Evolutionary conservation across 2,888 invertebrate genomes (phyloP), one percentile per base, ranked within the genome.

Genomic region (Pollenia griseotomentosa): DNA sequence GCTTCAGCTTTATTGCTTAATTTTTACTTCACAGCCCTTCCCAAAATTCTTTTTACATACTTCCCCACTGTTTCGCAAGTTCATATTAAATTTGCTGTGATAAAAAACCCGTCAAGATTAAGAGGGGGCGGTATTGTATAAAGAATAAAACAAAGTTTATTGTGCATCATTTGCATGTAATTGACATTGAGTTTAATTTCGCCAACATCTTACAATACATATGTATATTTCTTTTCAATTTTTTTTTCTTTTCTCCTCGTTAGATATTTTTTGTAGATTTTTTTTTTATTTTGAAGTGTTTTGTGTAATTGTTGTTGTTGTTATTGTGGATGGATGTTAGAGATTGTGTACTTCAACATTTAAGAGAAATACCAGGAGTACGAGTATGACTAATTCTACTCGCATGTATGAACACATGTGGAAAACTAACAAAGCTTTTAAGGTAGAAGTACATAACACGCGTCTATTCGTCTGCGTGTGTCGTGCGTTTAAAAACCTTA

Each of bases 121-220:
- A 12, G 23, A 33, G 33, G 46, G 12, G 44, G 44, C 14, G 46
- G 9, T 11, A 57, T 16, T 42, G 14, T 6, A 57, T 66, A 23
- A 44, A 63, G 51, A 66, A 73, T 11, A 57, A 40, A 77, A 59
- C 51, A 73, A 73, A 77, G 48, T 80, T 83, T 80, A 80, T 86
- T 77, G 83, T 77, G 65, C 71, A 71, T 80, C 70, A 83, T 83
- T 86, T 86, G 75, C 86, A 81, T 87, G 80, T 83, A 83, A 86
- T 83, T 86, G 83, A 77, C 80, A 83, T 83, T 81, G 73, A 59
- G 70, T 83, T 80, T 77, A 83, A 86, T 83, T 86, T 66, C 19
- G 80, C 66, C 77, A 80, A 61, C 75, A 85, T 82, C 59, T 82
- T 68, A 68, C 46, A 19, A 44, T 63, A 40, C 59, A 19, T 16